Evolutionary conservation across 2,888 invertebrate genomes (phyloP), one percentile per base, ranked within the genome.

Genomic region (Hedychridium roseum): DNA sequence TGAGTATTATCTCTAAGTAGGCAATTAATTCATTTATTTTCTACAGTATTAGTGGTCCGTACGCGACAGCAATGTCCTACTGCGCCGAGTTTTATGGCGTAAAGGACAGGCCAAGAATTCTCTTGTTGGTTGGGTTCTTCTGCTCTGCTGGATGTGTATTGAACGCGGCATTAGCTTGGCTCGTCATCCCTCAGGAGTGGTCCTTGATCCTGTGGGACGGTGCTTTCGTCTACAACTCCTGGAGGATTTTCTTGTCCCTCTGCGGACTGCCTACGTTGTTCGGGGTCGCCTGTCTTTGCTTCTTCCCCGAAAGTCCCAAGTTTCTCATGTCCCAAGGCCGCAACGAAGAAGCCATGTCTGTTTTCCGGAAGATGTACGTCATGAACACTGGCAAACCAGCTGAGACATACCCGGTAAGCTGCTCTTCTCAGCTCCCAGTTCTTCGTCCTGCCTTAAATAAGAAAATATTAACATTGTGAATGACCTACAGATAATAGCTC

Each of bases 251-350:
- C 59, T 50, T 79, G 1, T 57, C 76, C 0, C 21, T 64, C 1
- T 81, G 71, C 27, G 84, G 85, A 0, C 50, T 90, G 48, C 88
- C 92, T 5, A 87, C 88, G 15, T 70, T 92, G 0, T 60, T 88
- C 0, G 85, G 89, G 4, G 87, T 87, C 0, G 52, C 87, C 21
- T 80, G 83, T 0, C 80, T 86, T 40, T 78, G 85, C 52, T 82
- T 84, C 51, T 80, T 88, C 45, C 90, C 91, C 0, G 92, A 92
- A 75, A 91, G 90, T 70, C 91, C 91, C 3, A 90, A 90, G 76
- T 91, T 89, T 76, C 80, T 91, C 2, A 86, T 91, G 84, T 84
- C 88, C 1, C 82, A 85, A 34, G 87, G 88, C 1, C 80, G 84
- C 32, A 86, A 86, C 52, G 82, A 85, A 6, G 85, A 88, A 64